These are phyloP conservation scores for Rhopalosiphum maidis DNA, from an alignment of 1,140 invertebrate species.

Conservation along the genomic window DNA sequence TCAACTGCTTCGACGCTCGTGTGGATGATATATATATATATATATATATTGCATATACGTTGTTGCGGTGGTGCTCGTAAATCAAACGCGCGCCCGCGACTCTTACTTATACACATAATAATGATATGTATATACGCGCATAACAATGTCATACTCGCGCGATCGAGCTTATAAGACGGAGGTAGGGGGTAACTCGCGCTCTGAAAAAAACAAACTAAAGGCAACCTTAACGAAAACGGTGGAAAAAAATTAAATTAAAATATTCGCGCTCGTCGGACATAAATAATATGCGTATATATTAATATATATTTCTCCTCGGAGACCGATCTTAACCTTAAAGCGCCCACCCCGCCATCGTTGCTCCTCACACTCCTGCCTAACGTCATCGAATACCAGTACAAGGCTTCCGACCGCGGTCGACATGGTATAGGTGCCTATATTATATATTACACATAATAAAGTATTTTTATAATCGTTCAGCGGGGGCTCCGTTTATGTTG, in stretches of 20 bases:
- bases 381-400: not conserved
- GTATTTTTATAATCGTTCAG: slow-evolving; percentile 35
- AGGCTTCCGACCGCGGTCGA: not conserved
- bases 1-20: slow-evolving; percentile 11
- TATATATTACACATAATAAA: not conserved
- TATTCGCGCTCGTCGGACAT: not conserved
- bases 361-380: not conserved
- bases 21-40: not conserved
- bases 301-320: slow-evolving; percentile 60
- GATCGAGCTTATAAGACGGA: not conserved
- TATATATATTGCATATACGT: not conserved
- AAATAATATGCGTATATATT: slow-evolving; percentile 56
- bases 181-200: not conserved
- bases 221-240: not conserved
- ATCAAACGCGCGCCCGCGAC: slow-evolving; percentile 36
- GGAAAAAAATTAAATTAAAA: not conserved
- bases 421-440: not conserved
- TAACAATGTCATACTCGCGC: slow-evolving; percentile 23
- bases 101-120: slow-evolving; percentile 28
- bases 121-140: slow-evolving; percentile 2
- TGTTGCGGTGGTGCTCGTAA: not conserved
- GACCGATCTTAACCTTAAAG: slow-evolving; percentile 61
- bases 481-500: not conserved
- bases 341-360: not conserved
- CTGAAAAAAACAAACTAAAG: not conserved